Base-by-base conservation (phyloP, 2,888 invertebrate species). In the Chloroclysta siterata region DNA sequence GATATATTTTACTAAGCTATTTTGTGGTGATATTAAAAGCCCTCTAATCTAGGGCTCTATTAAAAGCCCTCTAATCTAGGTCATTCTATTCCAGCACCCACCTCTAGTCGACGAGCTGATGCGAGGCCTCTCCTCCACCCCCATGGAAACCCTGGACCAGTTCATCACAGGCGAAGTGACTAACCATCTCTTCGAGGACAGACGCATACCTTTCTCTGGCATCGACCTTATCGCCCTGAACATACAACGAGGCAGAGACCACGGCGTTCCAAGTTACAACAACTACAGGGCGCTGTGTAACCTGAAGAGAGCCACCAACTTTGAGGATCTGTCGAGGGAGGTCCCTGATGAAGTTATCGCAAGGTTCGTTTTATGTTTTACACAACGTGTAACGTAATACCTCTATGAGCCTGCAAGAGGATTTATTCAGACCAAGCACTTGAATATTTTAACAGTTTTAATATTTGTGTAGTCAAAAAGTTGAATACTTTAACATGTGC, bases 91-190 rank as follows among this genome's bases (percentile, higher is more conserved):
- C 17, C 63, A 92, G 83, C 91, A 96, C 89, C 95, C 95, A 11
- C 94, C 95, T 42, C 95, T 98, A 94, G 93, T 97, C 22, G 98
- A 98, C 84, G 97, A 98, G 83, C 95, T 98, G 51, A 94, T 96
- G 65, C 95, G 98, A 56, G 98, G 98, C 39, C 89, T 98, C 10
- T 94, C 97, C 0, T 96, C 97, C 0, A 97, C 97, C 0, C 98
- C 98, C 0, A 98, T 98, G 97, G 98, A 98, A 87, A 97, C 97
- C 0, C 89, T 98, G 54, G 98, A 98, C 89, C 98, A 98, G 84
- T 98, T 98, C 83, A 97, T 98, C 73, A 98, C 98, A 0, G 97
- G 97, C 0, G 98, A 98, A 93, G 97, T 98, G 0, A 98, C 98
- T 8, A 98, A 99, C 88, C 99, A 99, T 87, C 91, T 99, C 60